Conservation (phyloP, 2,113 vertebrate species). For the Orientallactaga bullata region DNA sequence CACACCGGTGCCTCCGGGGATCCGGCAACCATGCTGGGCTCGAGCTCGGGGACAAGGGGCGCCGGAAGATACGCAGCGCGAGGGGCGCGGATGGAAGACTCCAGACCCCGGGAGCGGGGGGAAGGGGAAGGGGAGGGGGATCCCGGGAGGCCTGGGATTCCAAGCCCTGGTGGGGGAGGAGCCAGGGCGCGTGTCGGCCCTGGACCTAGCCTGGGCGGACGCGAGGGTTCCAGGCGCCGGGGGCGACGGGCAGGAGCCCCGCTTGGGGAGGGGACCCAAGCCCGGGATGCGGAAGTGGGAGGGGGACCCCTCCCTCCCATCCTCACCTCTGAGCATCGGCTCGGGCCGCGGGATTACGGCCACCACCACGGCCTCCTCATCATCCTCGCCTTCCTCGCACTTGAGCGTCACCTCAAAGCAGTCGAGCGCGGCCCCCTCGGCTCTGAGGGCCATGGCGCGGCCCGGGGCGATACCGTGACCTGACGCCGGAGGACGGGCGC, state of each 20-base stretch:
- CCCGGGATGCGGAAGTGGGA: conserved; percentile 25
- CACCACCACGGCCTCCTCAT: conserved; percentile 75
- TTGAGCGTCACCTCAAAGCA: conserved; percentile 84
- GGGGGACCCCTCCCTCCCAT: neutral
- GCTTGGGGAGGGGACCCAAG: neutral
- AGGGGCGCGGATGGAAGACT: conserved; percentile 62
- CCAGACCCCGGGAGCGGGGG: conserved; percentile 59
- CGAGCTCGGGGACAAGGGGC: conserved; percentile 41
- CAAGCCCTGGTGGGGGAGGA: conserved; percentile 57
- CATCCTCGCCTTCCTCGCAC: conserved; percentile 81
- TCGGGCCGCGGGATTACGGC: conserved; percentile 79
- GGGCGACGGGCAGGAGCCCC: neutral
- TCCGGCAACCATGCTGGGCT: neutral
- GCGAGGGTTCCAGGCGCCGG: neutral
- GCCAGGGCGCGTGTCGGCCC: neutral
- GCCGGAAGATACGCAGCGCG: conserved; percentile 43
- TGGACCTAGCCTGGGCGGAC: neutral
- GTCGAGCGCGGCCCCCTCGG: conserved; percentile 78
- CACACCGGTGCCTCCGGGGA: neutral
- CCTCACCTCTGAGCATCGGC: conserved; percentile 81
- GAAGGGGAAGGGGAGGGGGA: neutral
- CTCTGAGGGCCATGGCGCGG: conserved; percentile 81
- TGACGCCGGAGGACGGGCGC: neutral
- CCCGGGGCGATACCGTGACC: neutral
- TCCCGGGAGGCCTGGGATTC: conserved; percentile 56